Evolutionary conservation across 2,113 vertebrate species (phyloP).

Genomic region (Melanotaenia duboulayi): DNA sequence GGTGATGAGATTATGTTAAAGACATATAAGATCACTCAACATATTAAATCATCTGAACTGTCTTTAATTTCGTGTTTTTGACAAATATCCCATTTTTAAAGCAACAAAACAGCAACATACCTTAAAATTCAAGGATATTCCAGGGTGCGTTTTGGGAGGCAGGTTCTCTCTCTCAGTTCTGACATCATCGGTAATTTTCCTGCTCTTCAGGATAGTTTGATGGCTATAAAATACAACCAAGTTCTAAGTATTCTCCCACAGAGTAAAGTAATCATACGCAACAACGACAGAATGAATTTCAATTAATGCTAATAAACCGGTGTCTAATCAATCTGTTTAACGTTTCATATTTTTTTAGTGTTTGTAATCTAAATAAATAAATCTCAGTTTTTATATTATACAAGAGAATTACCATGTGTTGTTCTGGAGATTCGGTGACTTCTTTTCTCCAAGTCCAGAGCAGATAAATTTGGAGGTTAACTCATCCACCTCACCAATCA

Average conservation of each 20-base stretch:
- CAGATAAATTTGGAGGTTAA: constrained; percentile 79
- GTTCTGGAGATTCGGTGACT: constrained; percentile 56
- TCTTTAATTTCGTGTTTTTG: background rate
- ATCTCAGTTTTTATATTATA: constrained; percentile 1
- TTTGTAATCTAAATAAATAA: background rate
- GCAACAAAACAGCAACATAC: constrained; percentile 50
- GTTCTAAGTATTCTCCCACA: background rate
- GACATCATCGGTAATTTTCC: constrained; percentile 60
- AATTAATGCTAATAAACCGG: too few relatives aligned
- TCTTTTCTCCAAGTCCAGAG: constrained; percentile 75
- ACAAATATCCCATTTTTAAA: too few relatives aligned
- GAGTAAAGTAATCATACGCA: background rate
- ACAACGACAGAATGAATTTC: background rate
- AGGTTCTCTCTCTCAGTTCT: constrained; percentile 68
- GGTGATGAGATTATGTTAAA: too few relatives aligned
- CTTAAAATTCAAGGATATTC: constrained; percentile 74
- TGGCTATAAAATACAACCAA: constrained; percentile 63
- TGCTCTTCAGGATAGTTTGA: constrained; percentile 73
- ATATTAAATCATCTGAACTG: too few relatives aligned
- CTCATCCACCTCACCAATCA: constrained; percentile 82
- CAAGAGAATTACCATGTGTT: constrained; percentile 49
- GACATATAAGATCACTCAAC: too few relatives aligned
- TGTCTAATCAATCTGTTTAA: too few relatives aligned
- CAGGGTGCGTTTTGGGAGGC: constrained; percentile 51
- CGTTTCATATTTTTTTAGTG: background rate